These are phyloP conservation scores for Verasper variegatus DNA, from an alignment of 2,113 vertebrate genomes.

Conservation along the genomic window DNA sequence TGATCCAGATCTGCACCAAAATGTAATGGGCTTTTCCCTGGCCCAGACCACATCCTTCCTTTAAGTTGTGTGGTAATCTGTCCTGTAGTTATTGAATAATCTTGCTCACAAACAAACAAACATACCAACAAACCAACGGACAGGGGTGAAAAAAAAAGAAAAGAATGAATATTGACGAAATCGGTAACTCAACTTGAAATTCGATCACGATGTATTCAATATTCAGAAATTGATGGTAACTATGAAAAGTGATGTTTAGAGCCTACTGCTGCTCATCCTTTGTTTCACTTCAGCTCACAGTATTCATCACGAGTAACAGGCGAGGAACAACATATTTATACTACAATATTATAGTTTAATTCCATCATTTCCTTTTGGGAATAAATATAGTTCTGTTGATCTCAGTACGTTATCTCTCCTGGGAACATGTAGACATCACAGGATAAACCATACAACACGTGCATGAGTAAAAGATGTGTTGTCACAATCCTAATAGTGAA, in stretches of 20 bases:
- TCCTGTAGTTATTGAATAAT: too few relatives aligned
- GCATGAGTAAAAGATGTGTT: neutral
- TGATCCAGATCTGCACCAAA: too few relatives aligned
- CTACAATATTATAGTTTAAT: neutral
- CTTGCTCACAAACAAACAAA: too few relatives aligned
- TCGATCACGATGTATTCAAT: slow-evolving; percentile 9
- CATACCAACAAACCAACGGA: too few relatives aligned
- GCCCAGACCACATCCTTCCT: too few relatives aligned
- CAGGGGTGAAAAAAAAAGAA: too few relatives aligned
- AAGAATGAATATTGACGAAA: neutral
- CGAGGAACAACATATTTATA: neutral
- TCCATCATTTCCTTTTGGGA: neutral
- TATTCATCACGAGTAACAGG: neutral
- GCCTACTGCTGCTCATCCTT: neutral
- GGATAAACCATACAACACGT: neutral
- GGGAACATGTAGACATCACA: too few relatives aligned
- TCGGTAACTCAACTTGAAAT: slow-evolving; percentile 5
- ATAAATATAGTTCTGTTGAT: slow-evolving; percentile 1
- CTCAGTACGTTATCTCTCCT: neutral
- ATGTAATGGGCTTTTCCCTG: too few relatives aligned
- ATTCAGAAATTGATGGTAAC: slow-evolving; percentile 23
- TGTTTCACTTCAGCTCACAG: neutral
- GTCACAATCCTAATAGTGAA: slow-evolving; percentile 10
- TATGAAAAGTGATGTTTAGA: neutral
- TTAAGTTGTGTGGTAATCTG: too few relatives aligned